These are phyloP conservation scores for Teleopsis dalmanni DNA, from an alignment of 1,140 invertebrate species.

Conservation along the genomic window DNA sequence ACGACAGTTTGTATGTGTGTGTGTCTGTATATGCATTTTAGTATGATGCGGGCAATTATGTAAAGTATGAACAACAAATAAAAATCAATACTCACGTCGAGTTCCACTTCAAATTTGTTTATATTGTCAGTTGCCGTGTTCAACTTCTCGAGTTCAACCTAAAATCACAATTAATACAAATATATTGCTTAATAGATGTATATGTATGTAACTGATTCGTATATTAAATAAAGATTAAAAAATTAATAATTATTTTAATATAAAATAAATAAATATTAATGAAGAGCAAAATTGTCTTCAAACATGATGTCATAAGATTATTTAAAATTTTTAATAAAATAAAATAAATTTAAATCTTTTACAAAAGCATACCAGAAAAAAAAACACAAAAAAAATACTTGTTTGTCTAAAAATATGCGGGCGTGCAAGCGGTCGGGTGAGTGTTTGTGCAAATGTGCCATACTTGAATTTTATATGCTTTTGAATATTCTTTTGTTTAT, in stretches of 20 bases:
- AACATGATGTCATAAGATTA: not conserved
- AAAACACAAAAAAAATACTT: not conserved
- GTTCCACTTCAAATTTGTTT: slow-evolving; percentile 86
- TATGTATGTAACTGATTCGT: too few species aligned
- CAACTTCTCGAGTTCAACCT: slow-evolving; percentile 90
- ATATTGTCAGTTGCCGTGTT: slow-evolving; percentile 94
- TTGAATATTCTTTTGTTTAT: not conserved
- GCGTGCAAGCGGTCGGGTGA: not conserved
- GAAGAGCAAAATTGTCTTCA: not conserved
- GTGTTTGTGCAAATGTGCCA: not conserved
- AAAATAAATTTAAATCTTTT: too few species aligned
- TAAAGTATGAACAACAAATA: not conserved
- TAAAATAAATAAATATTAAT: not conserved
- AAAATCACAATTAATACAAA: too few species aligned
- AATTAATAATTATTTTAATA: too few species aligned
- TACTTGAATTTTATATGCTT: not conserved
- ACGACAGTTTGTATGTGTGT: too few species aligned
- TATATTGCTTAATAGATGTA: too few species aligned
- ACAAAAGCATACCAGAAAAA: too few species aligned
- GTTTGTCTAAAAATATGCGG: not conserved
- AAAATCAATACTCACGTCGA: slow-evolving; percentile 70
- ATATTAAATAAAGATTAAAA: too few species aligned
- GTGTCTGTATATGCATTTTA: too few species aligned
- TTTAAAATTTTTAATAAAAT: too few species aligned
- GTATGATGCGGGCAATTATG: not conserved